Base-by-base conservation (phyloP, 2,113 vertebrate genomes). In the Mugil cephalus region DNA sequence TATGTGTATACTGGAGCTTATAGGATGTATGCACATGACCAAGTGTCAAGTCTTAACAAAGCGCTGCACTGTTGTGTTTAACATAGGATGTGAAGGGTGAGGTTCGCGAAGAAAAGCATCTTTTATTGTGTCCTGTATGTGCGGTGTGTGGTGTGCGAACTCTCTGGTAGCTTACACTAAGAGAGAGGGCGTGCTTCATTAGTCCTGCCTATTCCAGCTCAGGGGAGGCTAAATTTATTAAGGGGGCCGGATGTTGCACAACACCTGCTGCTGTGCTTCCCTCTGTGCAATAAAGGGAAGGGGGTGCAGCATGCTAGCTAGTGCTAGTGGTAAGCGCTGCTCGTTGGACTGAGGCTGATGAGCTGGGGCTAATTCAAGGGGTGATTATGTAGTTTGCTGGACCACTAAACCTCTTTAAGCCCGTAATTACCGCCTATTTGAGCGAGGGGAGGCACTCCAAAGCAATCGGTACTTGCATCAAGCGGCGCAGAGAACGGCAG, bases 361-460 rank as follows among this genome's bases (percentile, higher is more conserved):
- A 98, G 96, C 95, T 95, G 89, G 75, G 95, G 95, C 96, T 98
- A 98, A 98, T 98, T 98, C 96, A 95, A 95, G 95, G 87, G 96
- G 96, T 97, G 97, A 98, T 98, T 99, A 99, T 97, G 96, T 98
- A 96, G 97, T 99, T 99, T 99, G 97, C 98, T 99, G 97, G 97
- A 97, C 97, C 96, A 98, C 97, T 99, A 98, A 99, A 98, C 96
- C 97, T 97, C 96, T 98, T 97, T 97, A 98, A 98, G 97, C 96
- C 96, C 95, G 95, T 98, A 98, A 99, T 99, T 98, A 98, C 96
- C 95, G 95, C 96, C 96, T 98, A 97, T 98, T 98, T 98, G 96
- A 98, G 96, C 94, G 95, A 96, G 95, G 97, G 97, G 96, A 96
- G 88, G 96, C 95, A 96, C 97, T 97, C 95, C 96, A 96, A 97